Conservation (phyloP, 2,797 vertebrate genomes). For the Sitta carolinensis region DNA sequence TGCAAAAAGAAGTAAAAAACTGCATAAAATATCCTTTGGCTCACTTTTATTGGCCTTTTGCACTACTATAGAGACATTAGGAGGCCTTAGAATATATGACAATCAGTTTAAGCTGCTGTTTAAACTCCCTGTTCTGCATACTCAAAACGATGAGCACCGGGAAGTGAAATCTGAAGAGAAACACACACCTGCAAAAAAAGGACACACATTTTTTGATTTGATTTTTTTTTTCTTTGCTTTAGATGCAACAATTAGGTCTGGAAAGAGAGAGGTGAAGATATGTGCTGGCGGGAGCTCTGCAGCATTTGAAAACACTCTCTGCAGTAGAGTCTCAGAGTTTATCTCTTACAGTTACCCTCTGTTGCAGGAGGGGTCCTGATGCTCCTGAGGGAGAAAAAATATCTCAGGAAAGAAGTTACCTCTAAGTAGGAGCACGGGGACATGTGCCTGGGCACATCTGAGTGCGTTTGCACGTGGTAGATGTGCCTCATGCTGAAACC, state of each 20-base stretch:
- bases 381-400: conserved; percentile 37
- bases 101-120: background rate
- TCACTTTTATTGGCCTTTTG: background rate
- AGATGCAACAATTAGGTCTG: background rate
- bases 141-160: background rate
- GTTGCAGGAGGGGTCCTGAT: background rate
- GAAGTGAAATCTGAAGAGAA: background rate
- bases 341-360: conserved; percentile 29
- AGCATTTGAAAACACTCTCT: background rate
- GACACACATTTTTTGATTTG: background rate
- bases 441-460: background rate
- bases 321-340: conserved; percentile 10
- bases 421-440: background rate
- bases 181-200: background rate
- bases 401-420: conserved; percentile 35
- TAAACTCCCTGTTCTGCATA: background rate
- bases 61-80: background rate
- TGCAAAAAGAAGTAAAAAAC: background rate
- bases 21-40: background rate
- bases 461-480: rapidly evolving
- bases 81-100: background rate
- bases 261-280: background rate
- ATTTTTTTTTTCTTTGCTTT: background rate
- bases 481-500: conserved; percentile 2
- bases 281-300: background rate